Evolutionary conservation across 2,797 vertebrate genomes (phyloP).

Genomic region (Argya squamiceps): DNA sequence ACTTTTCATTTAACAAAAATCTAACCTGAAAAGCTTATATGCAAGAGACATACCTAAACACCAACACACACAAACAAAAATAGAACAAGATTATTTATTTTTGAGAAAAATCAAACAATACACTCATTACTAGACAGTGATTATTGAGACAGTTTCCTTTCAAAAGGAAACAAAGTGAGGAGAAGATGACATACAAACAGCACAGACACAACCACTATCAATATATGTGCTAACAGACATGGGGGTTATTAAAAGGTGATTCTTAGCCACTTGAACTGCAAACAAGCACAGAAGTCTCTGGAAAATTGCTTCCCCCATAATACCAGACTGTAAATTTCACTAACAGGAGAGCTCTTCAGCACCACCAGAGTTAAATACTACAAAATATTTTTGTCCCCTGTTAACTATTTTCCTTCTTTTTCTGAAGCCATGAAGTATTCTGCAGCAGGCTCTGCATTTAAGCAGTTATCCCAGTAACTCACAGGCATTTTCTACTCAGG

Average conservation of each 20-base stretch:
- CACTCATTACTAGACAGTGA: background rate
- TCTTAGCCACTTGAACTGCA: background rate
- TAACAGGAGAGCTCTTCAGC: background rate
- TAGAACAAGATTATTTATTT: background rate
- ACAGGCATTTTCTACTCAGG: background rate
- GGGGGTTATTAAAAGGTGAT: background rate
- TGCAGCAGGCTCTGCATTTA: background rate
- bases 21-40: background rate
- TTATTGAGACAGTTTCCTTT: background rate
- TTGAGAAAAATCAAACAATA: background rate
- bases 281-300: background rate
- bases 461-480: background rate
- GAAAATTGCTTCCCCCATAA: background rate
- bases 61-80: background rate
- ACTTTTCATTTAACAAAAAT: background rate
- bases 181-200: background rate
- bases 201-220: background rate
- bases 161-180: background rate
- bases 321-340: background rate
- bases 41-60: background rate
- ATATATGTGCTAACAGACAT: rapidly evolving
- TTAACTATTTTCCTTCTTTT: background rate
- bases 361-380: background rate
- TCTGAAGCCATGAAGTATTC: background rate
- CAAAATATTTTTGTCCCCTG: background rate